Base-by-base conservation (phyloP, 2,113 vertebrate genomes). In the Platysteira castanea region DNA sequence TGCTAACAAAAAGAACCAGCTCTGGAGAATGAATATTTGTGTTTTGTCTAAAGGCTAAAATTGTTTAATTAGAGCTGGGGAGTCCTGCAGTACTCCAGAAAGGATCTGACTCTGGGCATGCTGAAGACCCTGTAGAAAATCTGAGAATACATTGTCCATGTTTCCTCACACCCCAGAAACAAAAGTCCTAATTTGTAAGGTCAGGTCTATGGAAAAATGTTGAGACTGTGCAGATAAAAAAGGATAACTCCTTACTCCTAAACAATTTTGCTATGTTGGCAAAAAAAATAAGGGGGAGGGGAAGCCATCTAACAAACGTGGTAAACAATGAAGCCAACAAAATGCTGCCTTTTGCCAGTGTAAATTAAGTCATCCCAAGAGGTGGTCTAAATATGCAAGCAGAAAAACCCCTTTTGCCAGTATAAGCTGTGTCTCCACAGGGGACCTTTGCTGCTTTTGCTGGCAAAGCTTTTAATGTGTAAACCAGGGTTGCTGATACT, bases 351-450 rank as follows among this genome's bases (percentile, higher is more conserved):
- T 90, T 95, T 95, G 93, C 95, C 94, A 92, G 93, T 81, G 84
- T 93, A 97, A 95, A 95, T 95, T 89, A 93, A 93, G 44, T 73
- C 52, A 84, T 95, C 89, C 74, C 91, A 82, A 84, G 87, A 93
- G 93, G 87, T 84, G 91, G 64, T 87, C 94, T 87, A 89, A 93
- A 95, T 87, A 93, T 78, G 76, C 76, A 92, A 82, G 77, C 91
- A 87, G 61, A 95, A 89, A 93, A 90, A 26, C 7, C 65, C 85
- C 52, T 71, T 81, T 89, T 94, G 94, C 95, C 93, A 94, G 70
- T 89, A 61, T 91, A 96, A 95, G 53, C 93, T 95, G 65, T 57
- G 80, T 73, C 84, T 94, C 91, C 87, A 79, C 87, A 53, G 93
- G 91, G 47, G 49, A 26, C 12, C 53, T 82, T 82, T 84, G 65